Percentiles rank a stretch among this genome's conserved stretches.
Evolutionary conservation across 1,140 invertebrate species (phyloP).

Genomic region (Lepidurus arcticus): DNA sequence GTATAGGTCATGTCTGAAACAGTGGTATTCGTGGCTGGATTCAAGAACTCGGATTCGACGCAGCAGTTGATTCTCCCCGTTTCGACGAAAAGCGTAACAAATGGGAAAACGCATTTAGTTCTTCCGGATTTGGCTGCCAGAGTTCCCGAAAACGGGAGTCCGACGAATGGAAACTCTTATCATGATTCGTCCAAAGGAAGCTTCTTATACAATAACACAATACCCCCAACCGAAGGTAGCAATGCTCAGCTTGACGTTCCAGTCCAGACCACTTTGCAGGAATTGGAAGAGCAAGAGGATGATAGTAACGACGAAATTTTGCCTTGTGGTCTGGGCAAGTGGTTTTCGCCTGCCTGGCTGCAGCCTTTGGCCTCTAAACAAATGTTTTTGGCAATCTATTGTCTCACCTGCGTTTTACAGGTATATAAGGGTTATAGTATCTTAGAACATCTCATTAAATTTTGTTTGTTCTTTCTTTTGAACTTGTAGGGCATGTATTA

Average conservation of each 20-base stretch:
- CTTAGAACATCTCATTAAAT: not conserved
- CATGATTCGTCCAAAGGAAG: not conserved
- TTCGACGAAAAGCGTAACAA: not conserved
- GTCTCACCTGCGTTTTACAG: slow-evolving; percentile 44
- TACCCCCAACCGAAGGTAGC: not conserved
- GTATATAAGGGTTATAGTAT: not conserved
- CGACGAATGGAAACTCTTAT: not conserved
- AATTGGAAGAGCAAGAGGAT: slow-evolving; percentile 36
- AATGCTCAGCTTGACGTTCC: not conserved
- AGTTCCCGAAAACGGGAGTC: not conserved
- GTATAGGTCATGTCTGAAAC: slow-evolving; percentile 18
- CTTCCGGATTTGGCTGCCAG: not conserved
- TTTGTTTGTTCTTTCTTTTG: not conserved
- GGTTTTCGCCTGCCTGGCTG: slow-evolving; percentile 58
- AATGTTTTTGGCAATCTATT: slow-evolving; percentile 79
- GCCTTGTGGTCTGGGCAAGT: slow-evolving; percentile 62
- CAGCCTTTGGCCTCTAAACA: slow-evolving; percentile 79
- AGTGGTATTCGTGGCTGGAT: slow-evolving; percentile 2
- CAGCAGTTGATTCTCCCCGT: not conserved
- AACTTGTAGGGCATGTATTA: slow-evolving; percentile 70
- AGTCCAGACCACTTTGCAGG: slow-evolving; percentile 6
- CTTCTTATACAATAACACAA: not conserved
- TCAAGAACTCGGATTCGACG: not conserved
- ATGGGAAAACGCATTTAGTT: not conserved
- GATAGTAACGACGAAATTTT: slow-evolving; percentile 49